phyloP scores from a whole-genome alignment of 92 coral and sea anemone species.

The Zoanthus sansibaricus region DNA sequence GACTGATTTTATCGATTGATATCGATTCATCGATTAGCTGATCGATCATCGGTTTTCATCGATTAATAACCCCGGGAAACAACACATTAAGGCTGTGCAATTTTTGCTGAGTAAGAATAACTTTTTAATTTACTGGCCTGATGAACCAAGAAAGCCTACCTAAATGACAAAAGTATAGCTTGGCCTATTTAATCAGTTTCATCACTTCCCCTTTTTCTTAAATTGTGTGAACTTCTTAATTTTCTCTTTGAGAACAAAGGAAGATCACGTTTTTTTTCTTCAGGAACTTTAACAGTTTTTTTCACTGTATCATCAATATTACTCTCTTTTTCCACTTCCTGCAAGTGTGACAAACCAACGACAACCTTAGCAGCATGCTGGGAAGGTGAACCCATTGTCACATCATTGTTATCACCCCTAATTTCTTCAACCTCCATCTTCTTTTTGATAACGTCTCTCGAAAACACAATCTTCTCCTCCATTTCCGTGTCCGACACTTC shows the following conservation, averaged over 20 bases:
- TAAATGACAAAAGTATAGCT: background rate
- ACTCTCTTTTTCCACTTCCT: constrained; percentile 23
- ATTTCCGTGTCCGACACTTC: constrained; percentile 22
- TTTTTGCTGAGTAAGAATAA: too few species aligned
- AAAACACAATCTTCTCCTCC: constrained; percentile 56
- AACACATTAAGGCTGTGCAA: too few species aligned
- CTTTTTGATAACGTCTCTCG: constrained; percentile 62
- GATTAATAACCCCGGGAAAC: too few species aligned
- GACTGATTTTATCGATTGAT: too few species aligned
- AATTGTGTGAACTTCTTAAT: background rate
- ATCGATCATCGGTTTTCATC: too few species aligned
- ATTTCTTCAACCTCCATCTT: constrained; percentile 52
- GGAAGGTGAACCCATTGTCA: background rate
- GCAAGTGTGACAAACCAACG: constrained; percentile 32
- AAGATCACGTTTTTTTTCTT: background rate
- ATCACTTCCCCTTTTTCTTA: constrained; percentile 17
- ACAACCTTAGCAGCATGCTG: constrained; percentile 22
- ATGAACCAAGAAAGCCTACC: too few species aligned
- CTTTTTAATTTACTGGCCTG: background rate
- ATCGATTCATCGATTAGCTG: too few species aligned
- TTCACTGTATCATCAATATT: background rate
- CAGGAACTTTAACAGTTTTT: background rate
- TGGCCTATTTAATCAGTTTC: background rate
- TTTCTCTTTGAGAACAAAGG: constrained; percentile 27
- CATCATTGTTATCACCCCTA: constrained; percentile 29